phyloP scores from a whole-genome alignment of 2,888 invertebrate species.

The Sipha maydis region DNA sequence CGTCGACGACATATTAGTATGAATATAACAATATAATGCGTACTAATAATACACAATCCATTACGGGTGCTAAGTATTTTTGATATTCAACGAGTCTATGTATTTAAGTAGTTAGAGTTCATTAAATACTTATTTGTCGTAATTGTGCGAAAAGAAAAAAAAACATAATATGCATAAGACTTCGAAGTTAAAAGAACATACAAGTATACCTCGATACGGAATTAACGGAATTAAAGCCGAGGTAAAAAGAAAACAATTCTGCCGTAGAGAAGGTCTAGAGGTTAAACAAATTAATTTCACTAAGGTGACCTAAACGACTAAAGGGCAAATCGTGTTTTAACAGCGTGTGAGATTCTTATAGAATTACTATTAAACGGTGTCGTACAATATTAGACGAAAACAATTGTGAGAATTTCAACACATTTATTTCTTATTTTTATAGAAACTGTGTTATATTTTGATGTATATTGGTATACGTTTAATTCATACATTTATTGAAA shows the following conservation, averaged over 20 bases:
- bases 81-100: too few species aligned
- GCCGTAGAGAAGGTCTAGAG: constrained; percentile 23
- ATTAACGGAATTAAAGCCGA: constrained; percentile 10
- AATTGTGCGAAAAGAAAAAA: neutral
- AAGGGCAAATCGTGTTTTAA: constrained; percentile 59
- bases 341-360: constrained; percentile 57
- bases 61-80: too few species aligned
- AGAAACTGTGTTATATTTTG: too few species aligned
- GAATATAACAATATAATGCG: too few species aligned
- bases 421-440: neutral
- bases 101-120: too few species aligned
- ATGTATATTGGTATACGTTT: too few species aligned
- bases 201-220: neutral
- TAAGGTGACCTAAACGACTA: constrained; percentile 51
- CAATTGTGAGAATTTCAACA: constrained; percentile 23
- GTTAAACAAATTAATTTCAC: constrained; percentile 62
- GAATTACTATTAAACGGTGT: constrained; percentile 56
- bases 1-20: too few species aligned
- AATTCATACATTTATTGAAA: too few species aligned
- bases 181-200: neutral
- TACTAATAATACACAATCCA: too few species aligned
- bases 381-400: constrained; percentile 41
- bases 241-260: constrained; percentile 39
- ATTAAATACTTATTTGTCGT: too few species aligned
- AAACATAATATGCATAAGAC: neutral